A percentile compares a stretch with the other conserved stretches of the same genome.
Evolutionary conservation across 2,888 invertebrate species (phyloP).

Genomic region (Erpobdella octoculata): DNA sequence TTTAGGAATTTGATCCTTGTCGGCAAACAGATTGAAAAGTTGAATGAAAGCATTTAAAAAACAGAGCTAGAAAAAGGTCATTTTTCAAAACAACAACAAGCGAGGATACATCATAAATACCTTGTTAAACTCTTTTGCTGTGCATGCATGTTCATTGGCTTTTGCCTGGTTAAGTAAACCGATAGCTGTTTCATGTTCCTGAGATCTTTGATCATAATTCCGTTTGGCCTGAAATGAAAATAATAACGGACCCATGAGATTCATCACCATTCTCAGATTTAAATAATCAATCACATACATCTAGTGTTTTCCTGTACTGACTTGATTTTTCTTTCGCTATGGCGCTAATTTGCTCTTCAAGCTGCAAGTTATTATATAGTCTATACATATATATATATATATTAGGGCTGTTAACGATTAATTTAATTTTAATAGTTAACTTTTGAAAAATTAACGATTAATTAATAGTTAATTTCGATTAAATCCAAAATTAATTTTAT

Average conservation of each 20-base stretch:
- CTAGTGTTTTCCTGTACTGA: conserved; percentile 12
- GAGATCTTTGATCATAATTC: conserved; percentile 12
- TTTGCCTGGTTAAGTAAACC: conserved; percentile 12
- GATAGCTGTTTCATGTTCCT: conserved; percentile 8
- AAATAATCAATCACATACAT: conserved; percentile 2
- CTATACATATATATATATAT: no score
- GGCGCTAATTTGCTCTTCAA: background rate
- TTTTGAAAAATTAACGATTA: background rate
- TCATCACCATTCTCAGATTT: no score
- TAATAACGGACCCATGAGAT: background rate
- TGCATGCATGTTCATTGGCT: conserved; percentile 14
- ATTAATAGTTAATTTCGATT: background rate
- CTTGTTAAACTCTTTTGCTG: conserved; percentile 27
- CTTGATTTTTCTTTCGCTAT: conserved; percentile 19
- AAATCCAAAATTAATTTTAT: no score
- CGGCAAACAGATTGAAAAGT: no score
- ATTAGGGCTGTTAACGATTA: no score
- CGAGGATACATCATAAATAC: no score
- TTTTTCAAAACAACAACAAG: no score
- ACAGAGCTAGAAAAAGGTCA: no score
- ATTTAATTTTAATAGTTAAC: no score
- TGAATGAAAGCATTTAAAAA: no score
- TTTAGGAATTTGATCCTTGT: no score
- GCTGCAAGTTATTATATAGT: no score
- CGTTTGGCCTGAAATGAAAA: conserved; percentile 23